Evolutionary conservation across 2,888 invertebrate species (phyloP), one percentile per base, ranked within the genome.

Genomic region (Eurytoma adleriae): DNA sequence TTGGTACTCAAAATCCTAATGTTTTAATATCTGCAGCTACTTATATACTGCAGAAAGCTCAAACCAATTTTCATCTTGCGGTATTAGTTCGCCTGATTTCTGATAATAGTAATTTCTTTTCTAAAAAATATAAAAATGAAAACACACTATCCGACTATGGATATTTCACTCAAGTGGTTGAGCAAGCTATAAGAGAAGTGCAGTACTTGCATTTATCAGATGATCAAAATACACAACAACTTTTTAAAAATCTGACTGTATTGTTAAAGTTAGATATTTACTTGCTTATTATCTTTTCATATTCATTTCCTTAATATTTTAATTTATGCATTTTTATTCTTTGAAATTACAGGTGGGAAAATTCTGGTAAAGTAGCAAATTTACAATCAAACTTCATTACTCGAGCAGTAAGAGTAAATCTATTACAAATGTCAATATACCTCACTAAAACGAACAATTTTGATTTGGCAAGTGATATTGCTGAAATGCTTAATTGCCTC

Each of bases 401-500:
- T 0, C 89, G 91, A 78, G 92, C 92, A 10, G 88, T 93, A 30
- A 89, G 90, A 81, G 86, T 88, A 0, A 93, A 93, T 88, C 87
- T 93, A 73, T 88, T 90, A 50, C 91, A 91, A 81, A 89, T 92
- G 61, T 91, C 92, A 0, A 90, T 73, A 87, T 91, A 89, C 81
- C 87, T 85, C 86, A 88, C 84, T 86, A 91, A 87, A 85, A 88
- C 89, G 0, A 85, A 89, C 10, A 89, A 91, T 62, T 87, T 88
- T 12, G 84, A 88, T 57, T 84, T 91, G 2, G 89, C 92, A 18
- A 93, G 94, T 86, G 91, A 93, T 7, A 92, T 94, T 61, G 92
- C 93, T 0, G 93, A 94, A 89, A 91, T 95, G 62, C 86, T 96
- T 24, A 94, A 95, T 84, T 91, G 93, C 64, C 92, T 95, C 57